These are phyloP conservation scores for Troides helena DNA, from an alignment of 2,888 invertebrate genomes.

Conservation along the genomic window DNA sequence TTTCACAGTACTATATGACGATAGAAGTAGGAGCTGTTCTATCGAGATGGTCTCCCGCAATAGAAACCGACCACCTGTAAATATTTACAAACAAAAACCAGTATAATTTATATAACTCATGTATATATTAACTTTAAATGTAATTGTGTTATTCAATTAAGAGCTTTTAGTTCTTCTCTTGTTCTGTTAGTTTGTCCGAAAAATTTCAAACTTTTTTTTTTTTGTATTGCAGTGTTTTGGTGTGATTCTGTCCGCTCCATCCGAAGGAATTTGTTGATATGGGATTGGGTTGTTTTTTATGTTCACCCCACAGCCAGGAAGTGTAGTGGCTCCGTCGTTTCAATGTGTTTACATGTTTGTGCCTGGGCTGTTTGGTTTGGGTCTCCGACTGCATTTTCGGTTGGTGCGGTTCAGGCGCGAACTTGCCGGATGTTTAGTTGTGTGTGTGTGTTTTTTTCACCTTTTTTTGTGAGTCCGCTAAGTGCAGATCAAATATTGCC, in stretches of 20 bases:
- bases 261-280: constrained; percentile 43
- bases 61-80: too few species aligned
- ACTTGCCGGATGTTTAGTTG: constrained; percentile 51
- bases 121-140: background rate
- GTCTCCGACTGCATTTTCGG: constrained; percentile 63
- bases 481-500: constrained; percentile 64
- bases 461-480: constrained; percentile 58
- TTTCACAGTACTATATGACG: too few species aligned
- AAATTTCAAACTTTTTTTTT: constrained; percentile 31
- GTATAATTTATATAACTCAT: too few species aligned
- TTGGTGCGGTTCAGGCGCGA: constrained; percentile 62
- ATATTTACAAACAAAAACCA: too few species aligned
- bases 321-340: constrained; percentile 44
- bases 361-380: constrained; percentile 61
- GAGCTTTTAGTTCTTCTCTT: background rate
- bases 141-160: constrained; percentile 4
- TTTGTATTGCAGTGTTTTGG: constrained; percentile 32
- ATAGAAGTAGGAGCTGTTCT: too few species aligned
- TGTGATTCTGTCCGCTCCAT: constrained; percentile 32
- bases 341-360: constrained; percentile 65
- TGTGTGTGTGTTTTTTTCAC: constrained; percentile 21
- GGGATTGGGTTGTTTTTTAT: constrained; percentile 42
- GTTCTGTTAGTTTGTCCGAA: background rate
- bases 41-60: too few species aligned
- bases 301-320: constrained; percentile 45